A percentile compares a stretch with the other conserved stretches of the same genome.
phyloP scores from a whole-genome alignment of 2,888 invertebrate species.

The Ophion ventricosus region DNA sequence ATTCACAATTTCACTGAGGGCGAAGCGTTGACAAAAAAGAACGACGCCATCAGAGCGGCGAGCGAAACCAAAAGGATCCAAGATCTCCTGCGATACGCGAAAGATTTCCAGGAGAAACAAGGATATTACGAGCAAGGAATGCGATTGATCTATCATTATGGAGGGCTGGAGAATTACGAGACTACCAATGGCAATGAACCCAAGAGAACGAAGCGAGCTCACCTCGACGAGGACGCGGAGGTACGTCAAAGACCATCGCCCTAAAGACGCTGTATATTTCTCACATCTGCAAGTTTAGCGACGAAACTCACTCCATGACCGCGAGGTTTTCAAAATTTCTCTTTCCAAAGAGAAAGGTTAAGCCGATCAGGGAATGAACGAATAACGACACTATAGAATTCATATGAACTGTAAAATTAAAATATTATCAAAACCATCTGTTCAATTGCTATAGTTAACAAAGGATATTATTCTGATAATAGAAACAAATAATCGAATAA shows the following conservation, averaged over 20 bases:
- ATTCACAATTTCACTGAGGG: constrained; percentile 80
- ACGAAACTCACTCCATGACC: background rate
- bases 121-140: constrained; percentile 81
- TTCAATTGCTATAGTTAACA: too few species aligned
- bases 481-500: too few species aligned
- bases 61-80: constrained; percentile 74
- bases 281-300: background rate
- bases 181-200: constrained; percentile 59
- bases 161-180: constrained; percentile 62
- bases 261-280: background rate
- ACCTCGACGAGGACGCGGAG: constrained; percentile 69
- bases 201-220: constrained; percentile 74
- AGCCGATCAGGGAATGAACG: too few species aligned
- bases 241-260: constrained; percentile 63
- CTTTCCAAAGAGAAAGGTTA: background rate
- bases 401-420: too few species aligned
- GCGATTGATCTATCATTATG: constrained; percentile 80
- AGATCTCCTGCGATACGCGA: constrained; percentile 79
- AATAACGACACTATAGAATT: too few species aligned
- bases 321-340: background rate
- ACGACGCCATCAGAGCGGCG: constrained; percentile 74
- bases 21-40: constrained; percentile 76
- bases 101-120: constrained; percentile 77
- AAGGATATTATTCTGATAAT: too few species aligned
- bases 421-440: too few species aligned